A percentile compares a stretch with the other conserved stretches of the same genome.
These are phyloP conservation scores for Pomatorhinus ruficollis DNA, from an alignment of 2,113 vertebrate species.

Conservation along the genomic window DNA sequence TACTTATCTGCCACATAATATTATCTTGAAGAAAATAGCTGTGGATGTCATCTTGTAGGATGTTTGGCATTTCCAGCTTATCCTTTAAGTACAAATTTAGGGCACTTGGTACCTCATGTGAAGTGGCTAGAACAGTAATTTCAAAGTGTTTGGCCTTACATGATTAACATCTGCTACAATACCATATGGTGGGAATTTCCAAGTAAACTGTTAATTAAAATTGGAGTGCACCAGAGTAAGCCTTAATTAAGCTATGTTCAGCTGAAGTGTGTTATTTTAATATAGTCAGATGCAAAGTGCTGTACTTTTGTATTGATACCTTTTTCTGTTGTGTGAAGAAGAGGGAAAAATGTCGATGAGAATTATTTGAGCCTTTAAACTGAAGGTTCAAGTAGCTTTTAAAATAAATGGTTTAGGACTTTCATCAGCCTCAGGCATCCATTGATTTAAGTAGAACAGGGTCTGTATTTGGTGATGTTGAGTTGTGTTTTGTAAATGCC, in stretches of 20 bases:
- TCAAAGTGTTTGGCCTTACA: conserved; percentile 23
- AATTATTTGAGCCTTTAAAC: neutral
- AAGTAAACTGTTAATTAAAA: conserved; percentile 66
- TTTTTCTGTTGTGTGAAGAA: neutral
- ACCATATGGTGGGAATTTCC: conserved; percentile 60
- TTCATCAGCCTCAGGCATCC: neutral
- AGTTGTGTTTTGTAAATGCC: neutral
- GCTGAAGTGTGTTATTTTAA: conserved; percentile 23
- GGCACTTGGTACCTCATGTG: neutral
- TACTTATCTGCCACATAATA: neutral
- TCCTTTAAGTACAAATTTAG: neutral
- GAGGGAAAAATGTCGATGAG: neutral
- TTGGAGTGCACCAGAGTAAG: neutral
- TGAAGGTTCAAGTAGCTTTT: neutral
- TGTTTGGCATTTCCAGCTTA: neutral
- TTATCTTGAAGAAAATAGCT: neutral
- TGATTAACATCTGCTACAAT: conserved; percentile 56
- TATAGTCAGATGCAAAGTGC: neutral
- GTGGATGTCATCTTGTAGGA: neutral
- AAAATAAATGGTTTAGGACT: neutral
- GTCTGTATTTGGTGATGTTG: neutral
- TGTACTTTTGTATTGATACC: neutral
- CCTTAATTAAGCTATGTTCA: conserved; percentile 36
- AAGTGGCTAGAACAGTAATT: conserved; percentile 34
- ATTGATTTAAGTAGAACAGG: neutral